phyloP scores from a whole-genome alignment of 2,888 invertebrate genomes.

The Anodontia alba region DNA sequence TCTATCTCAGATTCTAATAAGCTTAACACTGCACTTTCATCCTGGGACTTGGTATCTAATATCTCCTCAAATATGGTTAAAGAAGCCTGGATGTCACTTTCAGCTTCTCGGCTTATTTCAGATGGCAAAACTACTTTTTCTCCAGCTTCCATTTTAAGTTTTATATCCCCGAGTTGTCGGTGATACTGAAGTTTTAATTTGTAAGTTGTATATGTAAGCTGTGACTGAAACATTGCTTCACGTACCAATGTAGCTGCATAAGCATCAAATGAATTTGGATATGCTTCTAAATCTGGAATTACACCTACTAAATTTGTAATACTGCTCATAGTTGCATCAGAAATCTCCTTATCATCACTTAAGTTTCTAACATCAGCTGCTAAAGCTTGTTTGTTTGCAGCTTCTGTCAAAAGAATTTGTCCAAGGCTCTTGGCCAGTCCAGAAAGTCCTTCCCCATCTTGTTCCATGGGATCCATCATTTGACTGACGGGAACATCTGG shows the following conservation, averaged over 20 bases:
- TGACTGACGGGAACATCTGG: constrained; percentile 56
- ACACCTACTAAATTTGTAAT: constrained; percentile 61
- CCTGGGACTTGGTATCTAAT: constrained; percentile 77
- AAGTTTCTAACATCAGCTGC: constrained; percentile 60
- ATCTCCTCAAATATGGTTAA: constrained; percentile 77
- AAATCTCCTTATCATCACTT: constrained; percentile 28
- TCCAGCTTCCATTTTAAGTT: constrained; percentile 68
- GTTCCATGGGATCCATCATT: constrained; percentile 48
- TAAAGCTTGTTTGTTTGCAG: constrained; percentile 65
- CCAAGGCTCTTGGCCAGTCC: constrained; percentile 60
- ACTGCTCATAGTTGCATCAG: constrained; percentile 44
- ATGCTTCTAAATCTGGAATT: constrained; percentile 68
- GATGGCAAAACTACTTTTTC: constrained; percentile 65
- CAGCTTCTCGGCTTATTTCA: constrained; percentile 73
- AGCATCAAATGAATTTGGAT: constrained; percentile 65
- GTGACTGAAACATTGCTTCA: constrained; percentile 91
- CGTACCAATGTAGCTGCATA: constrained; percentile 88
- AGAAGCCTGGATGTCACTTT: constrained; percentile 72
- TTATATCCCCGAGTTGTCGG: constrained; percentile 71
- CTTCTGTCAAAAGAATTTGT: constrained; percentile 62
- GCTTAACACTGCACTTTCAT: constrained; percentile 76
- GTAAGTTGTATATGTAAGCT: constrained; percentile 80
- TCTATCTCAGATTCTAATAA: constrained; percentile 73
- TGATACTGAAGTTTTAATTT: constrained; percentile 76
- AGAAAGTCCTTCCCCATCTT: constrained; percentile 43